Conservation (phyloP, 2,797 vertebrate species). For the Platalea minor region DNA sequence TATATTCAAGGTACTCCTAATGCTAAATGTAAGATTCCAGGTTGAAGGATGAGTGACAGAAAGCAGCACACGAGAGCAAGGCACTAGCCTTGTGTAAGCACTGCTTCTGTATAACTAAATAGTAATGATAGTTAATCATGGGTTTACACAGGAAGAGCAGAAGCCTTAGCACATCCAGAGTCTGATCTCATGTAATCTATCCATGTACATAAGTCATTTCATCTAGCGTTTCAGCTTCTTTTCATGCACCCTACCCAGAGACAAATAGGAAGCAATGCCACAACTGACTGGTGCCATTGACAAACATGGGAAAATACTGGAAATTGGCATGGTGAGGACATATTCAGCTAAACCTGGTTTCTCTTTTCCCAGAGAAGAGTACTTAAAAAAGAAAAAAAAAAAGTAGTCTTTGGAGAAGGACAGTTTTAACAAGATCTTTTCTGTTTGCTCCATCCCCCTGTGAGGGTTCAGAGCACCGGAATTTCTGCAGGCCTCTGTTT, state of each 20-base stretch:
- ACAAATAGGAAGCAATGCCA: neutral
- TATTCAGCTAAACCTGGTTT: neutral
- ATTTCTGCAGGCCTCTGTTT: conserved; percentile 44
- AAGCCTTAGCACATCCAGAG: neutral
- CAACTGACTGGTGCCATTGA: neutral
- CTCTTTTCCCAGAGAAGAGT: neutral
- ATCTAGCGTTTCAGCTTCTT: neutral
- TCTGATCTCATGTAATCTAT: neutral
- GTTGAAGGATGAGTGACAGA: neutral
- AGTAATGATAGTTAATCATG: neutral
- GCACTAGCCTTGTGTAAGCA: neutral
- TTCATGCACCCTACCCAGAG: neutral
- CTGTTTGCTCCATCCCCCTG: conserved; percentile 47
- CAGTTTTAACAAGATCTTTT: conserved; percentile 53
- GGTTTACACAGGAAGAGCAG: neutral
- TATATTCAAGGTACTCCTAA: neutral
- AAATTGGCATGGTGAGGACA: neutral
- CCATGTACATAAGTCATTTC: neutral
- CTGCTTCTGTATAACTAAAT: neutral
- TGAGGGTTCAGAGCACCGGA: conserved; percentile 47
- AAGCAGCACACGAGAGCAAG: neutral
- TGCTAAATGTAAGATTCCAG: neutral
- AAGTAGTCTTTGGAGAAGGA: conserved; percentile 36
- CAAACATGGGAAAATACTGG: neutral
- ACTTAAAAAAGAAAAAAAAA: neutral